Conservation (phyloP, 2,113 vertebrate genomes). For the Craseonycteris thonglongyai region DNA sequence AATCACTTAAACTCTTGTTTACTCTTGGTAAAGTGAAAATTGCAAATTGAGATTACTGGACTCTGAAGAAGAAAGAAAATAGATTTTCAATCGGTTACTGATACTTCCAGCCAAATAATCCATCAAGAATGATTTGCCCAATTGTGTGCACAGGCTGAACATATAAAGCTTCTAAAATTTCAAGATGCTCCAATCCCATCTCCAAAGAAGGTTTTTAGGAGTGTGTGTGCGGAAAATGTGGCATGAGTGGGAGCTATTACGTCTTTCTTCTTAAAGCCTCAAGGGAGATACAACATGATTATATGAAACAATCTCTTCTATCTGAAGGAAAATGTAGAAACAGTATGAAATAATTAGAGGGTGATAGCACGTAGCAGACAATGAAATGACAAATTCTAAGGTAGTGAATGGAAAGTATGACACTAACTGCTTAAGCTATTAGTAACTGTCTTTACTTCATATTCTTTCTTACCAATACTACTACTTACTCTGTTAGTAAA, state of each 20-base stretch:
- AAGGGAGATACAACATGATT: not conserved
- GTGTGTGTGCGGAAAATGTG: too few relatives aligned
- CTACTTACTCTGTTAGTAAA: not conserved
- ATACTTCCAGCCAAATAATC: slow-evolving; percentile 11
- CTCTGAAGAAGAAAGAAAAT: slow-evolving; percentile 27
- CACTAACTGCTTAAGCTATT: not conserved
- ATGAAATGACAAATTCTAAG: not conserved
- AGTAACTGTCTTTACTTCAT: not conserved
- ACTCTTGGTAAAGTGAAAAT: not conserved
- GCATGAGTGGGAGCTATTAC: not conserved
- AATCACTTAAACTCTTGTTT: slow-evolving; percentile 16
- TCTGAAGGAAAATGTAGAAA: not conserved
- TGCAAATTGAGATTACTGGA: slow-evolving; percentile 7
- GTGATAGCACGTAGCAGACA: not conserved
- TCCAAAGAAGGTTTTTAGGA: not conserved
- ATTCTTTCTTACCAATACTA: not conserved
- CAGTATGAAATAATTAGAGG: not conserved
- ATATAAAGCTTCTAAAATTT: not conserved
- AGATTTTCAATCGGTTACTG: slow-evolving; percentile 8
- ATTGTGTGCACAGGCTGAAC: not conserved
- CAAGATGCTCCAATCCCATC: not conserved
- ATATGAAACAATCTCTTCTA: not conserved
- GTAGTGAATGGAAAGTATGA: not conserved
- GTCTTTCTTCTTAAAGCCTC: not conserved
- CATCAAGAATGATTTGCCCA: not conserved